Conservation (phyloP, 2,113 vertebrate species). For the Pavo muticus region DNA sequence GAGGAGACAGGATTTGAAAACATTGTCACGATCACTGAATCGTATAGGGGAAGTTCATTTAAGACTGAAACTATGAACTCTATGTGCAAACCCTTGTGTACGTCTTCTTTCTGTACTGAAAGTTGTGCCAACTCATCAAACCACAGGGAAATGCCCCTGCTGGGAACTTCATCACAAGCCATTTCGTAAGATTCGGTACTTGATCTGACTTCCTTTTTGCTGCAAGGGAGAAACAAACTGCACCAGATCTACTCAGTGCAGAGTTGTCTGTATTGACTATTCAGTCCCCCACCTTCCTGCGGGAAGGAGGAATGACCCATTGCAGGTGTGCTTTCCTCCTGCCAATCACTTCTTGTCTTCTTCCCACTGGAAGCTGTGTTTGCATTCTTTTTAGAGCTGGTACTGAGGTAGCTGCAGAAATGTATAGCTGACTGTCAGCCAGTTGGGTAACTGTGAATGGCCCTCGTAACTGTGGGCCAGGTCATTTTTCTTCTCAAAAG, state of each 20-base stretch:
- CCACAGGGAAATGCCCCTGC: background rate
- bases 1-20: background rate
- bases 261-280: background rate
- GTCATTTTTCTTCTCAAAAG: background rate
- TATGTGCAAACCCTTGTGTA: background rate
- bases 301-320: background rate
- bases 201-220: background rate
- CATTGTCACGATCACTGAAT: rapidly evolving
- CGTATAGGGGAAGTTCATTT: background rate
- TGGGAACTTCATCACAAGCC: background rate
- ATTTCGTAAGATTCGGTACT: rapidly evolving
- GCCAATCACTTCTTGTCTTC: rapidly evolving
- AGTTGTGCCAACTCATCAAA: background rate
- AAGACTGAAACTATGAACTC: background rate
- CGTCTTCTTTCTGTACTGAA: background rate
- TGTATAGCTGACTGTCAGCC: background rate
- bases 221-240: background rate
- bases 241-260: background rate
- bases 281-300: background rate
- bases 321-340: background rate
- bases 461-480: background rate
- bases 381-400: background rate
- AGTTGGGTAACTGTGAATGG: background rate
- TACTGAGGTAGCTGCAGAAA: background rate
- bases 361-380: background rate